Conservation (phyloP, 2,797 vertebrate genomes). For the Cyclura pinguis region DNA sequence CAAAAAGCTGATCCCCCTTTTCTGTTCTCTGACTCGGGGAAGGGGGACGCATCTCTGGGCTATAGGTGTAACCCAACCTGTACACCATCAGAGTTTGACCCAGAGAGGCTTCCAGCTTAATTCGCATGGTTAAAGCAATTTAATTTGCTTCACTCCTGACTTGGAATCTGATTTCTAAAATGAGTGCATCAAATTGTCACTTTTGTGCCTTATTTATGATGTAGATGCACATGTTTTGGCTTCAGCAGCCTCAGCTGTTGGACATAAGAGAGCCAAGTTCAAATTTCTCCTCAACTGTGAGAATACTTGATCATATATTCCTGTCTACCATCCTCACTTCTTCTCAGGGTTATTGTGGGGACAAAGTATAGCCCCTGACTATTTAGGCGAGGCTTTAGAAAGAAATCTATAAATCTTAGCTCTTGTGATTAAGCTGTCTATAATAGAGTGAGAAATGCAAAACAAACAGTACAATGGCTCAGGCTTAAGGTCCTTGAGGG, state of each 20-base stretch:
- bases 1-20: not conserved
- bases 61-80: too few relatives aligned
- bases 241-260: not conserved
- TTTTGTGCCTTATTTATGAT: not conserved
- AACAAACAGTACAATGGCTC: not conserved
- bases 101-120: not conserved
- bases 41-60: not conserved
- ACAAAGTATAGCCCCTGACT: not conserved
- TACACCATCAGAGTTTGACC: too few relatives aligned
- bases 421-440: conserved; percentile 25
- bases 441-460: not conserved
- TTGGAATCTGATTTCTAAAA: not conserved
- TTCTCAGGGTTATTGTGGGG: not conserved
- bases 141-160: not conserved
- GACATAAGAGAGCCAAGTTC: not conserved
- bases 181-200: not conserved
- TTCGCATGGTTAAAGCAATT: not conserved
- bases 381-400: not conserved
- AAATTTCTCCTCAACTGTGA: not conserved
- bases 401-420: not conserved
- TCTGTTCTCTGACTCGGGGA: not conserved
- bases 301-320: not conserved
- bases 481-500: not conserved
- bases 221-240: not conserved
- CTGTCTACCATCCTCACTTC: not conserved